Base-by-base conservation (phyloP, 2,888 invertebrate genomes). In the Drosophila neonasuta region DNA sequence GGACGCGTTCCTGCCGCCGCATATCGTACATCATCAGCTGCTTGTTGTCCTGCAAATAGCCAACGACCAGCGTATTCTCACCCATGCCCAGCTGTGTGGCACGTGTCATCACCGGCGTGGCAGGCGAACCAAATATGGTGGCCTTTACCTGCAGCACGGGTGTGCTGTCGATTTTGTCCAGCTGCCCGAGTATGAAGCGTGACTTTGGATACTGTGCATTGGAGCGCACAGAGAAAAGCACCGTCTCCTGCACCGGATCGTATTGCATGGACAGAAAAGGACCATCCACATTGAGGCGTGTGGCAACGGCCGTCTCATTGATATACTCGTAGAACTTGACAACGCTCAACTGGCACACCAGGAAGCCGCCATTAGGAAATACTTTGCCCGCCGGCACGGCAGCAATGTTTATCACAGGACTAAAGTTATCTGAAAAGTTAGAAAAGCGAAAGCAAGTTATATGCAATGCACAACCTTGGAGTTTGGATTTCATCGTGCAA, bases 241-340 rank as follows among this genome's bases (percentile, higher is more conserved):
- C 91, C 60, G 95, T 93, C 49, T 94, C 92, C 0, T 94, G 93
- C 0, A 91, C 91, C 0, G 90, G 89, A 79, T 97, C 95, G 71
- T 95, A 95, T 30, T 93, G 92, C 78, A 97, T 91, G 0, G 95
- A 95, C 72, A 95, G 93, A 82, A 97, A 96, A 0, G 96, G 94
- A 0, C 96, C 96, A 34, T 94, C 94, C 0, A 95, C 84, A 0
- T 93, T 92, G 32, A 96, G 88, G 0, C 88, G 88, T 0, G 93
- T 90, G 15, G 92, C 89, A 1, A 92, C 92, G 74, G 92, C 92
- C 39, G 91, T 90, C 0, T 79, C 79, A 10, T 87, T 91, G 45
- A 73, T 74, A n/a, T 91, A 91, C 73, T 93, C 93, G 91, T 95
- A 94, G 34, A 94, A 92, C 92, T 94, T 94, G 70, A 94, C 92